Base-by-base conservation (phyloP, 1,140 invertebrate genomes). In the Pissodes strobi region DNA sequence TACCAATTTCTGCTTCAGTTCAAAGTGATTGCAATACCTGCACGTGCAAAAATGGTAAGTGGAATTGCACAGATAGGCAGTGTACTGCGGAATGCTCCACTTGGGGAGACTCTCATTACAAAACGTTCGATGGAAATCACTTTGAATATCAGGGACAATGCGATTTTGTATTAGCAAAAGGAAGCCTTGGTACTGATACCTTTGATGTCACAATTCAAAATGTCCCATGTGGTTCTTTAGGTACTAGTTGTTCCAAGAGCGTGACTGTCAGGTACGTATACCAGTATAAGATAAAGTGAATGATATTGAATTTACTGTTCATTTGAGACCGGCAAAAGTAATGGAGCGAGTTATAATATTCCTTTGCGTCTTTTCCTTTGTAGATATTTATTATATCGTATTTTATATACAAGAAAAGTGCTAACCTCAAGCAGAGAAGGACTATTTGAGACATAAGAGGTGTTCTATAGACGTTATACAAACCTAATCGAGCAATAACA, bases 71-170 rank as follows among this genome's bases (percentile, higher is more conserved):
- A 0, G 76, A 83, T 2, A 79, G 83, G 38, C 77, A 79, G 13
- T 91, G 90, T 66, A 80, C 86, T 37, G 89, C 86, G 8, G 81
- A 88, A 13, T 95, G 92, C 76, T 84, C 84, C 13, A 85, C 88
- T 2, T 94, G 91, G 90, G 92, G 92, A 2, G 90, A 93, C 71
- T 92, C 91, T 0, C 93, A 96, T 76, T 91, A 92, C 73, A 87
- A 86, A 66, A 93, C 91, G 0, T 96, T 93, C 73, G 94, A 95
- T 79, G 89, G 88, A 0, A 84, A 84, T n/a, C 79, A 85, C 5
- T 95, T 86, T 74, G 90, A 94, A 73, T 95, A 95, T 78, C 91
- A 95, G 77, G 92, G 93, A 23, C 84, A 88, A 41, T 97, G 94
- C 74, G 88, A 92, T 60, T 95, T 95, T 72, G 82, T 94, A 10